Evolutionary conservation across 2,888 invertebrate genomes (phyloP), one percentile per base, ranked within the genome.

Genomic region (Tenodera sinensis): DNA sequence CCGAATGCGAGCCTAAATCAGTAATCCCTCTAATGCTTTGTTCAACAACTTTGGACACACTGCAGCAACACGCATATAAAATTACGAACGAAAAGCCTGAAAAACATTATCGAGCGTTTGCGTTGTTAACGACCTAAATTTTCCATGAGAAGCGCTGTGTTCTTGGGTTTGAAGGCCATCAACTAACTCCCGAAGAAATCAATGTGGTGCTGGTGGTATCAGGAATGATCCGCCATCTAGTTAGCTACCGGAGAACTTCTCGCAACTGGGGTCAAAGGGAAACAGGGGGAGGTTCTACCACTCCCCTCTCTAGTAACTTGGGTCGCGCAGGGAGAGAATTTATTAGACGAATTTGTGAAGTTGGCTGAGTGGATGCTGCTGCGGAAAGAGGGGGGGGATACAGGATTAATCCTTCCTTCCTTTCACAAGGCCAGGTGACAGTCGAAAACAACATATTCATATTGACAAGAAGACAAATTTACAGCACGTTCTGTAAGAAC

Each of bases 301-400:
- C 34, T 15, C 30, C 30, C 87, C 34, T 82, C 54, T 85, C 27
- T 85, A 34, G n/a, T 6, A 27, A 85, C 85, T 85, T 54, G 82
- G 34, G 83, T 71, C 54, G 86, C 12, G 42, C 4, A 54, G 6
- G 83, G 34, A 71, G 86, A 42, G 87, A 83, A 87, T 87, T 87
- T 87, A 87, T 87, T 87, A 87, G 83, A 87, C 25, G 83, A 82
- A 87, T 87, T 83, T 87, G 87, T 87, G 42, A 83, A 87, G 87
- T 83, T 87, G 83, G 42, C 27, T 34, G 82, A 27, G 83, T 83
- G 42, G 87, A 83, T 34, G 27, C 30, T 81, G 30, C n/a, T 25
- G 15, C 3, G 71, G 28, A 30, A 30, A 30, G 34, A 30, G 87
- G 30, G 54, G 25, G 25, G 8, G 54, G 20, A 71, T 71, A 71